These are phyloP conservation scores for Chaenocephalus aceratus DNA, from an alignment of 2,113 vertebrate genomes.

Conservation along the genomic window DNA sequence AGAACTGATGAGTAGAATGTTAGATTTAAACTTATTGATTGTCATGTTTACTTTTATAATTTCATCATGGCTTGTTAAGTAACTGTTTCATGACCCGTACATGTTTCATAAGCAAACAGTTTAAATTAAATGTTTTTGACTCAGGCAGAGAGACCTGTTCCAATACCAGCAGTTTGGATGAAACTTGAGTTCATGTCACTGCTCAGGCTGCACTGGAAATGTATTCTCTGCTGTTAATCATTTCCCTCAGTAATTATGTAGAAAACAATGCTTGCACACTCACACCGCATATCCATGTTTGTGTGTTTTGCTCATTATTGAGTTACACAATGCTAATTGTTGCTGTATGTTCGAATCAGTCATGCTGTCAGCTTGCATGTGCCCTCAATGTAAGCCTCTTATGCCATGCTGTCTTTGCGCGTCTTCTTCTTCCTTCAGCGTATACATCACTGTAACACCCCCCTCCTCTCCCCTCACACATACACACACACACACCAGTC, in stretches of 20 bases:
- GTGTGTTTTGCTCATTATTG: slow-evolving; percentile 39
- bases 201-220: not conserved
- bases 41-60: not conserved
- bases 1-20: not conserved
- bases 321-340: slow-evolving; percentile 47
- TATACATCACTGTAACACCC: slow-evolving; percentile 53
- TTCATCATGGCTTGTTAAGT: not conserved
- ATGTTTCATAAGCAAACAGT: too few relatives aligned
- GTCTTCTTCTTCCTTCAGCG: slow-evolving; percentile 40
- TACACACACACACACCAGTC: slow-evolving; percentile 41
- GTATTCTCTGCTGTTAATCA: slow-evolving; percentile 5
- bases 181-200: not conserved
- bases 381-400: slow-evolving; percentile 53
- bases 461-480: not conserved
- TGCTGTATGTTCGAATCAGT: slow-evolving; percentile 52
- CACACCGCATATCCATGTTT: not conserved
- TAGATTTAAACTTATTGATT: not conserved
- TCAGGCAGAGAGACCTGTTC: not conserved
- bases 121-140: not conserved
- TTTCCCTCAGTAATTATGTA: not conserved
- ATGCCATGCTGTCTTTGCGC: slow-evolving; percentile 36
- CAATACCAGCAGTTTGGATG: not conserved
- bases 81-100: not conserved
- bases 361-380: slow-evolving; percentile 47
- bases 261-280: not conserved